phyloP scores from a whole-genome alignment of 2,888 invertebrate genomes.

The Pogonocherus hispidulus region DNA sequence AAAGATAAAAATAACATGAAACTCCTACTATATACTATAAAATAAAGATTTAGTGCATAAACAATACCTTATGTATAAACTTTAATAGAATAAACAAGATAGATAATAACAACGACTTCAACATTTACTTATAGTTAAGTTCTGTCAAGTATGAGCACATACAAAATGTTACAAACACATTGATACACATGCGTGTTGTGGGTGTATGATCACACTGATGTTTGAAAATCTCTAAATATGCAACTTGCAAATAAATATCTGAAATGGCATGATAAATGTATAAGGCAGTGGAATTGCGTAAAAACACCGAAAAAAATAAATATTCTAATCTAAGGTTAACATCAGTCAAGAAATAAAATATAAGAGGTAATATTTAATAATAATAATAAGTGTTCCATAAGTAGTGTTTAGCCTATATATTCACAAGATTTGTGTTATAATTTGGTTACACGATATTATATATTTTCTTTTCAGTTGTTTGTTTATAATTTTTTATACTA shows the following conservation, averaged over 20 bases:
- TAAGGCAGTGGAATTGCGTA: conserved; percentile 63
- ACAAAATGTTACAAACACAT: conserved; percentile 50
- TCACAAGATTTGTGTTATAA: no score
- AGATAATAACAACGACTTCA: conserved; percentile 66
- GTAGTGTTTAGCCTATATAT: no score
- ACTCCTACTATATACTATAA: conserved; percentile 57
- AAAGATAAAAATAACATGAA: conserved; percentile 60
- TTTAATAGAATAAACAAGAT: conserved; percentile 68
- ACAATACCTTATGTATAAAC: conserved; percentile 66
- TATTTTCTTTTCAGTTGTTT: background rate
- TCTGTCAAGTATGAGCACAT: conserved; percentile 58
- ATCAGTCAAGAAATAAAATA: conserved; percentile 3
- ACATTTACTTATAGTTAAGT: conserved; percentile 62
- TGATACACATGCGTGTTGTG: conserved; percentile 22
- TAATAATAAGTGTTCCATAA: background rate
- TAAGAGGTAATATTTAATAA: background rate
- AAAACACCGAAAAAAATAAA: conserved; percentile 61
- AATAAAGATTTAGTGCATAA: conserved; percentile 62
- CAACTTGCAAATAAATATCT: conserved; percentile 53
- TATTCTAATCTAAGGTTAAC: conserved; percentile 3
- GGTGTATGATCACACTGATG: conserved; percentile 30
- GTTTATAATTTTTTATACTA: background rate
- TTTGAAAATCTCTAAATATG: conserved; percentile 29
- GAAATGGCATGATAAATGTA: conserved; percentile 61
- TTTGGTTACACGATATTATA: no score